Conservation (phyloP, 2,797 vertebrate species). For the Glyptemys insculpta region DNA sequence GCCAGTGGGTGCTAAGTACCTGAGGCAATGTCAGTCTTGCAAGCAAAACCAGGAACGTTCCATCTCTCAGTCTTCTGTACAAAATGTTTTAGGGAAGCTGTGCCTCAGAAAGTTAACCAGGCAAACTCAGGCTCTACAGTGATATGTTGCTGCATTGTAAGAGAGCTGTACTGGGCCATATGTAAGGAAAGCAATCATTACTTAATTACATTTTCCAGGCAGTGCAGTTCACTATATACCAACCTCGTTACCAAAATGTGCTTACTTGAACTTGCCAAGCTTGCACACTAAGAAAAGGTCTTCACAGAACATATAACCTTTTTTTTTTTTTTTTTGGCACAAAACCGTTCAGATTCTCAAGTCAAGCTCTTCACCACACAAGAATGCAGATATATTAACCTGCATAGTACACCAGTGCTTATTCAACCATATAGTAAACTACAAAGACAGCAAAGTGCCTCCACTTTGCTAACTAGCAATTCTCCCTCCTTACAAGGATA, state of each 20-base stretch:
- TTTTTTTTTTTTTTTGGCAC: constrained; percentile 86
- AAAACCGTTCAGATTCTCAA: constrained; percentile 77
- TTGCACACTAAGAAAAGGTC: constrained; percentile 82
- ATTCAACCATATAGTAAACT: constrained; percentile 66
- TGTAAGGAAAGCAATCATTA: constrained; percentile 82
- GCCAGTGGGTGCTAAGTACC: constrained; percentile 68
- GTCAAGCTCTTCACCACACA: constrained; percentile 61
- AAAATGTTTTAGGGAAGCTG: constrained; percentile 66
- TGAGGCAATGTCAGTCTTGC: constrained; percentile 44
- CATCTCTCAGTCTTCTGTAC: constrained; percentile 29
- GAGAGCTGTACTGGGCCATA: constrained; percentile 70
- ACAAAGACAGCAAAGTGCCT: constrained; percentile 55
- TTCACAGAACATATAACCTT: constrained; percentile 69
- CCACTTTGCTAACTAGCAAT: constrained; percentile 61
- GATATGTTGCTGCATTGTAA: constrained; percentile 59
- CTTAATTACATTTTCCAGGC: constrained; percentile 79
- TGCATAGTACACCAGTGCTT: constrained; percentile 61
- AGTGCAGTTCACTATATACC: constrained; percentile 57
- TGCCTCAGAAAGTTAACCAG: constrained; percentile 46
- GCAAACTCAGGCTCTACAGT: constrained; percentile 49
- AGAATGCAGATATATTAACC: constrained; percentile 52
- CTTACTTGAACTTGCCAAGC: constrained; percentile 84
- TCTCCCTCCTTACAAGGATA: constrained; percentile 67
- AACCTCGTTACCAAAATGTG: constrained; percentile 73
- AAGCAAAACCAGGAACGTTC: constrained; percentile 1